These are phyloP conservation scores for Acrocyrtus sp. DNA, from an alignment of 2,888 invertebrate species.

Conservation along the genomic window DNA sequence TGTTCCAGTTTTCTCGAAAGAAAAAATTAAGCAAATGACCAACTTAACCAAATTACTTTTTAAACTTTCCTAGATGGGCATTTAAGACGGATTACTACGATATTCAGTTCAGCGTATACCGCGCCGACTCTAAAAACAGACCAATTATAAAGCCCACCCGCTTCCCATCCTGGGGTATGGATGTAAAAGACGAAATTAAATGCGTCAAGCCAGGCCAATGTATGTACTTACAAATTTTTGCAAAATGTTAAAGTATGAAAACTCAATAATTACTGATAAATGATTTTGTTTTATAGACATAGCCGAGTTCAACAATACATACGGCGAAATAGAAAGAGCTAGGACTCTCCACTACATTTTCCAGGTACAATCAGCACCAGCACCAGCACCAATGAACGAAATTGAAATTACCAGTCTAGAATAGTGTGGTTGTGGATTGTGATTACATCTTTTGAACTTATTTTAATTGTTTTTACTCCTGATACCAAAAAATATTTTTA, in stretches of 20 bases:
- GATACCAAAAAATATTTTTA: no score
- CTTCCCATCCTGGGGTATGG: slow-evolving; percentile 18
- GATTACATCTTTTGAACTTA: no score
- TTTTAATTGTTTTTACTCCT: no score
- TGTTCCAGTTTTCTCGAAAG: no score
- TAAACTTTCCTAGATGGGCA: slow-evolving; percentile 41
- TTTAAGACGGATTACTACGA: slow-evolving; percentile 48
- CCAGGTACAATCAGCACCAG: no score
- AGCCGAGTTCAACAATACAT: slow-evolving; percentile 44
- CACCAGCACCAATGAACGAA: no score
- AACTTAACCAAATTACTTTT: no score
- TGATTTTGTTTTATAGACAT: slow-evolving; percentile 22
- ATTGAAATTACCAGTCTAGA: no score
- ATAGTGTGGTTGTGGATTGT: no score
- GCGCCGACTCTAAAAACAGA: neutral
- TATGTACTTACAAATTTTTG: neutral
- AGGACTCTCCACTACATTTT: slow-evolving; percentile 43
- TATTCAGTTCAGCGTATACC: slow-evolving; percentile 46
- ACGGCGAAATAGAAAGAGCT: slow-evolving; percentile 30
- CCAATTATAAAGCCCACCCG: slow-evolving; percentile 16
- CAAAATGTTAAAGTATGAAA: neutral
- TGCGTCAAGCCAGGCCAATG: slow-evolving; percentile 49
- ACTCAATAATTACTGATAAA: neutral
- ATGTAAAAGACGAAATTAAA: slow-evolving; percentile 27
- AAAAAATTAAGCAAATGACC: no score